Conservation (phyloP, 2,888 invertebrate species). For the Sceliomorpha sp. region DNA sequence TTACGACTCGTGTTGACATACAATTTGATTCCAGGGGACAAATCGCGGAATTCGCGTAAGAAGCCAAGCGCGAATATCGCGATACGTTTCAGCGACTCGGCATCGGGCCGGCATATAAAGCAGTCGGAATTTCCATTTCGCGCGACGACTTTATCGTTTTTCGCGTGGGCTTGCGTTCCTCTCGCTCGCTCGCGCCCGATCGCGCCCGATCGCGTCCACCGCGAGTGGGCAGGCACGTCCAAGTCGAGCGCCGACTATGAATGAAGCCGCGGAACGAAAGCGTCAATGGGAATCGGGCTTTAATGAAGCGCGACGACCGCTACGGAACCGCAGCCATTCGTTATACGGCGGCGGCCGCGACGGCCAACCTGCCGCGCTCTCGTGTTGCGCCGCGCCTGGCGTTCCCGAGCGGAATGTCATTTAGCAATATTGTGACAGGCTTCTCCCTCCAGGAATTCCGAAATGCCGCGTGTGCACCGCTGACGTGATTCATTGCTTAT, state of each 20-base stretch:
- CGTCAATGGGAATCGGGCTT: slow-evolving; percentile 60
- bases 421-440: too few species aligned
- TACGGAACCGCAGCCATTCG: slow-evolving; percentile 14
- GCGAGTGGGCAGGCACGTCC: slow-evolving; percentile 33
- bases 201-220: slow-evolving; percentile 10
- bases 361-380: too few species aligned
- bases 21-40: too few species aligned
- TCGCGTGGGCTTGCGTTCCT: slow-evolving; percentile 49
- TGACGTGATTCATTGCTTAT: too few species aligned
- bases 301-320: slow-evolving; percentile 67
- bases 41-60: slow-evolving; percentile 20
- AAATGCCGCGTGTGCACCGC: too few species aligned
- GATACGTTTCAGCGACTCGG: slow-evolving; percentile 14
- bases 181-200: slow-evolving; percentile 12
- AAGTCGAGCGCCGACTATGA: slow-evolving; percentile 40
- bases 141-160: slow-evolving; percentile 47
- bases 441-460: too few species aligned
- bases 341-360: too few species aligned
- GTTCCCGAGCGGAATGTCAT: too few species aligned
- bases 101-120: slow-evolving; percentile 45
- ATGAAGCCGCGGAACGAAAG: slow-evolving; percentile 52
- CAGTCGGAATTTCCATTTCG: slow-evolving; percentile 40
- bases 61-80: slow-evolving; percentile 11
- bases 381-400: too few species aligned
- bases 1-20: too few species aligned